Conservation (phyloP, 2,797 vertebrate genomes). For the Carapus acus region DNA sequence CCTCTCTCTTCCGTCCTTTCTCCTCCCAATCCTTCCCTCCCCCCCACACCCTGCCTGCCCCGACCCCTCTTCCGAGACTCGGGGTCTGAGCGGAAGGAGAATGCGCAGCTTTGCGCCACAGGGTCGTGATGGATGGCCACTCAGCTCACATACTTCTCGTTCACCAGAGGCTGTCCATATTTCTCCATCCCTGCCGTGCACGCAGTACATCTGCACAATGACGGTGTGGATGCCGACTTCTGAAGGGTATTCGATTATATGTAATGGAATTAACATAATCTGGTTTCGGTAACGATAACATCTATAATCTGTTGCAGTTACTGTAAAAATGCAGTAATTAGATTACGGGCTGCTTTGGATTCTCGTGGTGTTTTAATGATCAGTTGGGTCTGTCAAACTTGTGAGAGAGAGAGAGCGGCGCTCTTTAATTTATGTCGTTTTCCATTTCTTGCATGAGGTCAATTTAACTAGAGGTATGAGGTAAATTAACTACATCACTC, state of each 20-base stretch:
- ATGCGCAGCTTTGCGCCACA: slow-evolving; percentile 26
- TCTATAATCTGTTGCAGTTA: slow-evolving; percentile 66
- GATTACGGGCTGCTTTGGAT: slow-evolving; percentile 50
- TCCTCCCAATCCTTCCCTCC: slow-evolving; percentile 33
- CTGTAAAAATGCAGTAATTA: slow-evolving; percentile 66
- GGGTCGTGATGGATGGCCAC: slow-evolving; percentile 60
- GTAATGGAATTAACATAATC: slow-evolving; percentile 67
- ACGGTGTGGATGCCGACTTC: slow-evolving; percentile 37
- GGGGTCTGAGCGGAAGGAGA: slow-evolving; percentile 31
- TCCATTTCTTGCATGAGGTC: slow-evolving; percentile 22
- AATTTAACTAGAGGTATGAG: slow-evolving; percentile 25
- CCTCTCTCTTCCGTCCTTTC: slow-evolving; percentile 45
- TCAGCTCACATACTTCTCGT: slow-evolving; percentile 42
- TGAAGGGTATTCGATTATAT: slow-evolving; percentile 58
- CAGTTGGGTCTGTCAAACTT: slow-evolving; percentile 35
- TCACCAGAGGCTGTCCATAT: slow-evolving; percentile 54
- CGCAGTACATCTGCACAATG: slow-evolving; percentile 46
- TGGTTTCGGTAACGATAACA: slow-evolving; percentile 61
- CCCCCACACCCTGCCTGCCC: too few species aligned
- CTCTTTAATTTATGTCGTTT: slow-evolving; percentile 28
- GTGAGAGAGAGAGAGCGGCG: not conserved
- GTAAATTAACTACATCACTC: slow-evolving; percentile 39
- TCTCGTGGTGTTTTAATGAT: slow-evolving; percentile 36
- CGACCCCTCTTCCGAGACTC: slow-evolving; percentile 29
- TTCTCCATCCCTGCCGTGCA: slow-evolving; percentile 44